Base-by-base conservation (phyloP, 2,113 vertebrate species). In the Albula goreensis region DNA sequence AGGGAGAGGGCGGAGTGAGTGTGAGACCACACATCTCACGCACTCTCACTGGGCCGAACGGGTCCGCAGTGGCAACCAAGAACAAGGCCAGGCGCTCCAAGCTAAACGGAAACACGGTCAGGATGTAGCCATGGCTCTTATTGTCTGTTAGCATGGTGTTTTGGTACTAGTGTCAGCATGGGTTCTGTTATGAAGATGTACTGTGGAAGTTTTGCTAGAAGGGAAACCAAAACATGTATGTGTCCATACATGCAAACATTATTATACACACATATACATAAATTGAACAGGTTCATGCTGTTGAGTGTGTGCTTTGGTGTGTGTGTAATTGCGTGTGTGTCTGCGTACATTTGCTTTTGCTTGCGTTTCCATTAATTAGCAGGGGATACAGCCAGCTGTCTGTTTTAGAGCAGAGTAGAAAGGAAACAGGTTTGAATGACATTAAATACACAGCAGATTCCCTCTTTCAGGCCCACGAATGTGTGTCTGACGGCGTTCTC, bases 361-460 rank as follows among this genome's bases (percentile, higher is more conserved):
- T 13, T 66, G 57, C 19, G 60, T 83, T 87, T 79, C 31, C 50
- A 19, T 49, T 84, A 78, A 87, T 84, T 87, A 86, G 57, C 48
- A 52, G 48, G 60, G 51, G 25, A 80, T 51, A 22, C 25, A 51
- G 57, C 50, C 5, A 82, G 82, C 56, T 80, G 82, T 53, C 86
- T 56, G 66, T 53, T 80, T 80, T 66, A 48, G 51, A 78, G 31
- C 82, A 8, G 82, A 25, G 48, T 80, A 17, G 57, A 53, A 80
- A 53, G 31, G 60, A 50, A 70, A 51, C 81, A 78, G 57, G 56
- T 84, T 81, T 81, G 86, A 87, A 79, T 87, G 86, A 87, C 86
- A 85, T 81, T 85, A 85, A 85, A 87, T 82, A 77, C 83, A 78
- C 57, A 50, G 48, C 56, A 77, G 74, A 57, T 63, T 51, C 56